A percentile compares a stretch with the other conserved stretches of the same genome.
Conservation (phyloP, 1,140 invertebrate species). For the Plodia interpunctella region DNA sequence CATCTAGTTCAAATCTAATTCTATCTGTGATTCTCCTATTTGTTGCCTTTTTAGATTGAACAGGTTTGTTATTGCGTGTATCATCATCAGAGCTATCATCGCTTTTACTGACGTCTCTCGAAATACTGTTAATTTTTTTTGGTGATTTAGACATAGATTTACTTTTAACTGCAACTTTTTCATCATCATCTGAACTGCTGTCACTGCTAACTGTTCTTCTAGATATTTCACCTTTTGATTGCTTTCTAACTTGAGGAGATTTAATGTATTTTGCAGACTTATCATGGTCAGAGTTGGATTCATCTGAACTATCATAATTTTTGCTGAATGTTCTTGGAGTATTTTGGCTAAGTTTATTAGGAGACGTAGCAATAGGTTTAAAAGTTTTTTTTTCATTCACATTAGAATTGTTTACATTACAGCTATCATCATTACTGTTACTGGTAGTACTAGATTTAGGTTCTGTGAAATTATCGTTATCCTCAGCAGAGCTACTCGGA, state of each 20-base stretch:
- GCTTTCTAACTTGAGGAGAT: neutral
- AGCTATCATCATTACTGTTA: too few relatives aligned
- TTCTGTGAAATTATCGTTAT: too few relatives aligned
- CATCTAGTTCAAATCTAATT: conserved; percentile 45
- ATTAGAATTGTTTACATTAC: too few relatives aligned
- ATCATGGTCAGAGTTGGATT: too few relatives aligned
- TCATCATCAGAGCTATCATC: conserved; percentile 13
- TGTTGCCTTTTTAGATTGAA: conserved; percentile 18
- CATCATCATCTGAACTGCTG: neutral
- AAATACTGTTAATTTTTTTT: conserved; percentile 7
- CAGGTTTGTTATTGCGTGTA: conserved; percentile 18
- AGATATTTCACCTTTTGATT: neutral
- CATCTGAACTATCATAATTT: too few relatives aligned
- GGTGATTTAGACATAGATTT: neutral
- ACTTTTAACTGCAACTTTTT: conserved; percentile 8
- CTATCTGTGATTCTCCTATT: conserved; percentile 32
- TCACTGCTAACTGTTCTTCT: neutral
- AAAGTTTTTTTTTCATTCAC: too few relatives aligned
- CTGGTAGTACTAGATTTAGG: too few relatives aligned
- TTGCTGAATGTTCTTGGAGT: too few relatives aligned
- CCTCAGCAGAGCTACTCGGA: too few relatives aligned
- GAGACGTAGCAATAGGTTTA: too few relatives aligned
- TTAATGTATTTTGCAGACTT: conserved; percentile 5
- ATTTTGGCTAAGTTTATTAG: too few relatives aligned
- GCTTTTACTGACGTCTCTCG: neutral